Evolutionary conservation across 2,888 invertebrate species (phyloP), one percentile per base, ranked within the genome.

Genomic region (Polia nebulosa): DNA sequence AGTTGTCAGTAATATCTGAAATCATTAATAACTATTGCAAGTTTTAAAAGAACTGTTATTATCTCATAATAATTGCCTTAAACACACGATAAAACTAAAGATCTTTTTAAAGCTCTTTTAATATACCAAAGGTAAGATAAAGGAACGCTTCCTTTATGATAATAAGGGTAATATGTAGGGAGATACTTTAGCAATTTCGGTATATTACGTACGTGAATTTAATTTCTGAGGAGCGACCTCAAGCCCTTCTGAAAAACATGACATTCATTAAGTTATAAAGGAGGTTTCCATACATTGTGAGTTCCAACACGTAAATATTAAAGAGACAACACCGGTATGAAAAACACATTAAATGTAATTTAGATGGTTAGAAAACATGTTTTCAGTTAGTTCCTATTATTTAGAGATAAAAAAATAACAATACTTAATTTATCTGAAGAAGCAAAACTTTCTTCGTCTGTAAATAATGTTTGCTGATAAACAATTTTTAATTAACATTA

Each of bases 241-340:
- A 44, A 49, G 29, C 25, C 32, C 4, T 20, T 25, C 1, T 57
- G 25, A 56, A 78, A 45, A 55, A 71, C 55, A 49, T 20, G 47
- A 5, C 36, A 15, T 60, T 78, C 20, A 64, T 73, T 64, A 56
- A 45, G 17, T 72, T 25, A 58, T 62, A 56, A 59, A 72, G 29
- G 20, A 57, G 27, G 34, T 57, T 47, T 47, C 17, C 60, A 60
- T 44, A 22, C 9, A 41, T 45, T 8, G n/a, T 17, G 32, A 45
- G 4, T 27, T 51, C 20, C 44, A 32, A 57, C 25, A 56, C 8
- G 45, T 53, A 34, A 17, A 76, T 34, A 36, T 55, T 51, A 32
- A 45, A 56, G 71, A 29, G 27, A 52, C 22, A 45, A 60, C 29
- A 60, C 9, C 7, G 13, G 17, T 29, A 29, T 41, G 15, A 34